Evolutionary conservation across 2,888 invertebrate genomes (phyloP), one percentile per base, ranked within the genome.

Genomic region (Hydrotaea diabolus): DNA sequence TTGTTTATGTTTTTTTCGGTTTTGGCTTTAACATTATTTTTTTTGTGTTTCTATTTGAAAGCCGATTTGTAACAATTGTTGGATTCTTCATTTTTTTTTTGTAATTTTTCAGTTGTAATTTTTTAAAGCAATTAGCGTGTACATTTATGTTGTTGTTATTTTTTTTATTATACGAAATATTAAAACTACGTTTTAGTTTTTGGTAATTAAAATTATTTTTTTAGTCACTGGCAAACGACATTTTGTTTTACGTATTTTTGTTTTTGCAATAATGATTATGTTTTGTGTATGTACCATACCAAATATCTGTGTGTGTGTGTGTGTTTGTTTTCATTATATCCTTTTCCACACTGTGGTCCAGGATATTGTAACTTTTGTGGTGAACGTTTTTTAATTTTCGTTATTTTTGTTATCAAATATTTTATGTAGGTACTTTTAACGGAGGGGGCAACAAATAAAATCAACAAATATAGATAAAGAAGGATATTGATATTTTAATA

Each of bases 191-290:
- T 82, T 84, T 84, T 75, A 72, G 17, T 75, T 69, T 53, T 71
- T 46, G 49, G 11, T 69, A 71, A 62, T 78, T 73, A 80, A 77
- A 76, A 73, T 84, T 86, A 76, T 84, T 2, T 46, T 82, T 88
- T 87, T 91, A 90, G 87, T 91, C 91, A 91, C 91, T 91, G 91
- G 91, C 89, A 90, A 90, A 89, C 86, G 87, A 88, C 87, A 87
- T 83, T 83, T 77, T 75, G 19, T 77, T 83, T 82, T 75, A 62
- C 89, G 76, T 64, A 73, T 72, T 86, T 55, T 83, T 80, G 55
- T 43, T 73, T 79, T 83, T 80, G 17, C 75, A 64, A 59, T 74
- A 46, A 77, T 77, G 85, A 82, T 83, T 83, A 83, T 81, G 80
- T 82, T 80, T 75, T 82, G 55, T 80, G 78, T 82, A 83, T 83